These are phyloP conservation scores for Gallinago solitaria DNA, from an alignment of 2,797 vertebrate genomes.

Conservation along the genomic window DNA sequence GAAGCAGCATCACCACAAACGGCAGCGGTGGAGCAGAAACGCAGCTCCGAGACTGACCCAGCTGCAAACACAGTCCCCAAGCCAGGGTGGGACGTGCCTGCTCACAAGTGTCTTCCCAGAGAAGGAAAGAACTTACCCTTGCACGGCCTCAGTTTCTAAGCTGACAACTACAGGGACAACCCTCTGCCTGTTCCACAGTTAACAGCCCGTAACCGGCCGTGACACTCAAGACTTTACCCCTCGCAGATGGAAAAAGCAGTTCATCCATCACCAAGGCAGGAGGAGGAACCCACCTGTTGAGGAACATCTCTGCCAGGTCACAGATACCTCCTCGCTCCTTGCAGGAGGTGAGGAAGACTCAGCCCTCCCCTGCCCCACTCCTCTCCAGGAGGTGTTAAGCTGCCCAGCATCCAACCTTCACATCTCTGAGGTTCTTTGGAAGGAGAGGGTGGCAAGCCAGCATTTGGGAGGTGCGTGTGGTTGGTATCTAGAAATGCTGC, in stretches of 20 bases:
- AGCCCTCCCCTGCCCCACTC: background rate
- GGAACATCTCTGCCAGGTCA: background rate
- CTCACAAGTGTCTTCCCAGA: background rate
- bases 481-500: background rate
- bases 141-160: background rate
- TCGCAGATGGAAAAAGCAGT: background rate
- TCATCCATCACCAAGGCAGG: background rate
- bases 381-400: background rate
- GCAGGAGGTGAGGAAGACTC: background rate
- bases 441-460: background rate
- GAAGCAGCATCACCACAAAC: background rate
- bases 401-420: background rate
- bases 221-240: background rate
- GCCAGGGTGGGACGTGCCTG: background rate
- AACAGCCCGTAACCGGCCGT: accelerated
- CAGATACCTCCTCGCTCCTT: background rate
- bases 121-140: background rate
- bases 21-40: background rate
- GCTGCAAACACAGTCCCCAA: background rate
- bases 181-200: background rate
- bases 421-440: background rate
- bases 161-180: background rate
- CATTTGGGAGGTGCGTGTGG: background rate
- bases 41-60: background rate
- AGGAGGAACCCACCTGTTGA: background rate